Base-by-base conservation (phyloP, 2,113 vertebrate genomes). In the Leuciscus idus region DNA sequence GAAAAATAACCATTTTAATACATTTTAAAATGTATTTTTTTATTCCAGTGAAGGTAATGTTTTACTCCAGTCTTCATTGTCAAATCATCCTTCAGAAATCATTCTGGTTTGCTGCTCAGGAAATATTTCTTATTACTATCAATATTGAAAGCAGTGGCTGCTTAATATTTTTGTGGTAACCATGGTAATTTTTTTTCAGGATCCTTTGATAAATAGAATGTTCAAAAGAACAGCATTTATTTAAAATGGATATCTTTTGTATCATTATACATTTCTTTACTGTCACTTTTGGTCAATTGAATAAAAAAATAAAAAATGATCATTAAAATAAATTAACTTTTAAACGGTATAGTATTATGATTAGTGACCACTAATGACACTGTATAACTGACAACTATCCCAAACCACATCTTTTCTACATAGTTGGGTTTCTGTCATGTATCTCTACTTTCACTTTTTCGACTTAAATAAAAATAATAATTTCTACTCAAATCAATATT, bases 401-500 rank as follows among this genome's bases (percentile, higher is more conserved):
- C 28, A 68, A 36, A 68, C 8, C 1, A 72, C 36, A 72, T 19
- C 43, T 43, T 72, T 72, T 33, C 68, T 77, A 1, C 19, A 72
- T 39, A 77, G 28, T 8, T 76, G 26, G 48, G n/a, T 28, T 77
- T 19, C 46, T 76, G n/a, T 30, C 48, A 52, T 43, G 33, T 52
- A 15, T 19, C 26, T 52, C 26, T 30, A 30, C 2, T 77, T 33
- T 30, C 0, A 2, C 52, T 0, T 21, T 78, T 21, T 57, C 50
- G 6, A 57, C 72, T 46, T 13, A 9, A 28, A 50, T 28, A 75
- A 78, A 78, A 23, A 78, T 0, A 59, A 36, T n/a, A 1, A 39
- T 59, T 57, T 78, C 50, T n/a, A 23, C 52, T 36, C n/a, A 30
- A 78, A 59, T 78, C 52, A 78, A 59, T 59, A 78, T 59, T 59